Base-by-base conservation (phyloP, 2,113 vertebrate genomes). In the Okapia johnstoni region DNA sequence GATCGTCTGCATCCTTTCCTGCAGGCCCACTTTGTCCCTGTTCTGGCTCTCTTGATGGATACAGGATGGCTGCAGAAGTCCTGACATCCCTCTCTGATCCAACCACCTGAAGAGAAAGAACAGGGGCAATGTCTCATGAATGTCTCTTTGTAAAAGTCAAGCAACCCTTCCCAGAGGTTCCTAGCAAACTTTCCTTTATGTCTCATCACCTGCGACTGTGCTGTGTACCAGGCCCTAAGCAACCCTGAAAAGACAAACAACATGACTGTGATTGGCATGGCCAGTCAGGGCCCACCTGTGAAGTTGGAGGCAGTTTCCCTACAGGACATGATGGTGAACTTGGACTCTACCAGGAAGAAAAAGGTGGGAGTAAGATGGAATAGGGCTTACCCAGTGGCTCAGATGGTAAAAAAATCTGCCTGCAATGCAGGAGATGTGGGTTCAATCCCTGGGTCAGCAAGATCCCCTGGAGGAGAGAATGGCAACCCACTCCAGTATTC, bases 1-100 rank as follows among this genome's bases (percentile, higher is more conserved):
- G 13, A 61, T 83, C 23, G 21, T 46, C 63, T 57, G 28, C 16
- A 5, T 57, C 30, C 46, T 28, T 60, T 21, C n/a, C 66, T 60
- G 19, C 4, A 8, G 3, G 26, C 50, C 85, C 16, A 15, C 66
- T 85, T 52, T 85, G 16, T 36, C n/a, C 28, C 52, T 21, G 43
- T 33, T 7, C 25, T 79, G 4, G 1, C 70, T 85, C 12, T 80
- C 58, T 58, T 58, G n/a, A 8, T 61, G 70, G 58, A 52, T 66
- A 95, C 58, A 85, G 70, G 10, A 54, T 93, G 66, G 58, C 90
- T 90, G n/a, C 90, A 81, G 23, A 60, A 15, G 11, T 4, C n/a
- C 90, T 33, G 7, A 6, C 52, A 73, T 95, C 66, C 60, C n/a
- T 60, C n/a, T 55, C 54, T 70, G 28, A 73, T 16, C 58, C 54